Conservation (phyloP, 2,113 vertebrate species). For the Pelusios castaneus region DNA sequence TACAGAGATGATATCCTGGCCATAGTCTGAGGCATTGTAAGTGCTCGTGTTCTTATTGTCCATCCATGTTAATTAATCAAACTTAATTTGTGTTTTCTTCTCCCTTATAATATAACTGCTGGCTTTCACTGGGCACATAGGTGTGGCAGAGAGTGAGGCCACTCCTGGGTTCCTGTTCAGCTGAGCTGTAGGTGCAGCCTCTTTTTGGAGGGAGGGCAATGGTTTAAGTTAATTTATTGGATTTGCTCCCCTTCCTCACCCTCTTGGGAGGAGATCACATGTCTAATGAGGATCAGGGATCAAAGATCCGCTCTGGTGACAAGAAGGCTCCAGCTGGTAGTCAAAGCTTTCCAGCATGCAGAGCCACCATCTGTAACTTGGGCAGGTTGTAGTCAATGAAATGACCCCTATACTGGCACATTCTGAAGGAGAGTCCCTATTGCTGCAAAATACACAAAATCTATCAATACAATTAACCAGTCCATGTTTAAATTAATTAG, state of each 20-base stretch:
- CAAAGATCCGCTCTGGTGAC: neutral
- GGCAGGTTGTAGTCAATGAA: neutral
- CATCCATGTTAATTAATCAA: neutral
- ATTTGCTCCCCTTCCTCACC: neutral
- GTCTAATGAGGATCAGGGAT: neutral
- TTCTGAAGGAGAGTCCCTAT: neutral
- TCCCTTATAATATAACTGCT: neutral
- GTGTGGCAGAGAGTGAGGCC: neutral
- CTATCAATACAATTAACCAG: neutral
- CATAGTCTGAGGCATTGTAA: neutral
- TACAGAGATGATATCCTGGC: neutral
- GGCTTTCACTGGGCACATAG: neutral
- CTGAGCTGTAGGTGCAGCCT: neutral
- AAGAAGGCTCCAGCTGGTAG: neutral
- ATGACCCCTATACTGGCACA: neutral
- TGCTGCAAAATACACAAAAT: neutral
- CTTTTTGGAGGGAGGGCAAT: neutral
- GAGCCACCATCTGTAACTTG: neutral
- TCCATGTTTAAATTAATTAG: neutral
- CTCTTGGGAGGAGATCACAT: neutral
- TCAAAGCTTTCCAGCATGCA: neutral
- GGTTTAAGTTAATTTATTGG: neutral
- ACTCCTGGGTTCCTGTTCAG: neutral
- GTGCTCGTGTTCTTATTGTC: neutral
- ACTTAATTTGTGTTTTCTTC: neutral